Conservation (phyloP, 2,113 vertebrate species). For the Merops nubicus region DNA sequence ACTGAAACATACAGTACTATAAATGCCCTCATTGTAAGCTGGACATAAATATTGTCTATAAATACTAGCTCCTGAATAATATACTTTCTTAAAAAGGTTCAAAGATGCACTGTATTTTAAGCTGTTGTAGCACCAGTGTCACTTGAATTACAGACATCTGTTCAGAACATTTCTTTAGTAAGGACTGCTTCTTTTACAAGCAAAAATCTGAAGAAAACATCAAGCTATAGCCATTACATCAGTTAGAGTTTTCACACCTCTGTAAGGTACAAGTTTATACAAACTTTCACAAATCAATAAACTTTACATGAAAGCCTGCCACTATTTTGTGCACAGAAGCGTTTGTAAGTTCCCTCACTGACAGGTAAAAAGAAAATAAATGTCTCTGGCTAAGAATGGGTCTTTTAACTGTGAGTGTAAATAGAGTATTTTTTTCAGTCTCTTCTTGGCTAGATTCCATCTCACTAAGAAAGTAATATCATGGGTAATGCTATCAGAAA, state of each 20-base stretch:
- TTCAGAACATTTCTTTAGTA: conserved; percentile 65
- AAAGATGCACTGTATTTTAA: conserved; percentile 45
- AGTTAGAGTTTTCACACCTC: conserved; percentile 60
- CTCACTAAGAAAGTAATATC: neutral
- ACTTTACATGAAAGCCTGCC: conserved; percentile 25
- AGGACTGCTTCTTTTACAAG: conserved; percentile 63
- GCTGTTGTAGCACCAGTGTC: neutral
- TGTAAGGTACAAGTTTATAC: conserved; percentile 20
- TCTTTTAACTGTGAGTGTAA: neutral
- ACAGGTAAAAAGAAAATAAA: neutral
- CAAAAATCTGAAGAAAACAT: conserved; percentile 54
- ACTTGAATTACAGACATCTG: conserved; percentile 59
- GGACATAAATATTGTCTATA: conserved; percentile 34
- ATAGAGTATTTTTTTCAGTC: neutral
- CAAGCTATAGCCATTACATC: conserved; percentile 53
- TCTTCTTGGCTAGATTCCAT: neutral
- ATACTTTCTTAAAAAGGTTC: conserved; percentile 49
- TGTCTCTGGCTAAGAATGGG: neutral
- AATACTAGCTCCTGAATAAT: conserved; percentile 46
- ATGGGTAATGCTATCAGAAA: neutral
- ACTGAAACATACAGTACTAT: neutral
- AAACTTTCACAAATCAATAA: conserved; percentile 43
- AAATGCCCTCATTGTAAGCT: conserved; percentile 56
- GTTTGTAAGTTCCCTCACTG: neutral
- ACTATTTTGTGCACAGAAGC: neutral